Evolutionary conservation across 2,888 invertebrate species (phyloP).

Genomic region (Phengaris alcon): DNA sequence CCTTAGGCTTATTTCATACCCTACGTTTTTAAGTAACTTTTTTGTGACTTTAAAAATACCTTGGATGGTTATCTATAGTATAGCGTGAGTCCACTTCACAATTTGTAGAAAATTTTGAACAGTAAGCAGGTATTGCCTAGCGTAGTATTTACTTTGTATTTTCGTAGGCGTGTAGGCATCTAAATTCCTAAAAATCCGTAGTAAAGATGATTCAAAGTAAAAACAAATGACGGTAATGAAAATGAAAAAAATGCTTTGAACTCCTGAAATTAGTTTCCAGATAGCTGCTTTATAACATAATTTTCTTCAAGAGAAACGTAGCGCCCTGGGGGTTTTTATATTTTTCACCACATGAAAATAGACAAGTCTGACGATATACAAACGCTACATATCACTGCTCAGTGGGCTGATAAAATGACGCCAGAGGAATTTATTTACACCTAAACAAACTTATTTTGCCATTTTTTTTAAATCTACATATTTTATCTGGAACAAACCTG

Average conservation of each 20-base stretch:
- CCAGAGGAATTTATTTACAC: slow-evolving; percentile 23
- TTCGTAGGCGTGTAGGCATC: background rate
- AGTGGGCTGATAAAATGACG: slow-evolving; percentile 22
- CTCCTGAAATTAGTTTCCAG: slow-evolving; percentile 9
- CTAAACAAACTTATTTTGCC: slow-evolving; percentile 22
- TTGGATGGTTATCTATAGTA: too few species aligned
- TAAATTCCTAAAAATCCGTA: background rate
- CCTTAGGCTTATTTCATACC: background rate
- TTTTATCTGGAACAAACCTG: slow-evolving; percentile 16
- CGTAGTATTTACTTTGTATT: background rate
- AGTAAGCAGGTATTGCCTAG: background rate
- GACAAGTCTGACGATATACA: slow-evolving; percentile 6
- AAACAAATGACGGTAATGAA: background rate
- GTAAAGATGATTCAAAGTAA: slow-evolving; percentile 1
- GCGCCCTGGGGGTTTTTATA: background rate
- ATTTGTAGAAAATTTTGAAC: background rate
- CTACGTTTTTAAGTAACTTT: background rate
- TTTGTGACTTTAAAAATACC: background rate
- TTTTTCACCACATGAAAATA: slow-evolving; percentile 20
- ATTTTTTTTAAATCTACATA: slow-evolving; percentile 24
- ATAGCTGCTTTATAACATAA: background rate
- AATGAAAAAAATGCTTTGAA: background rate
- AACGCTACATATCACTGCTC: slow-evolving; percentile 23
- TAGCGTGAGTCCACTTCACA: too few species aligned
- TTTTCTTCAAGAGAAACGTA: background rate